Evolutionary conservation across 2,113 vertebrate genomes (phyloP).

Genomic region (Tyrannus savana): DNA sequence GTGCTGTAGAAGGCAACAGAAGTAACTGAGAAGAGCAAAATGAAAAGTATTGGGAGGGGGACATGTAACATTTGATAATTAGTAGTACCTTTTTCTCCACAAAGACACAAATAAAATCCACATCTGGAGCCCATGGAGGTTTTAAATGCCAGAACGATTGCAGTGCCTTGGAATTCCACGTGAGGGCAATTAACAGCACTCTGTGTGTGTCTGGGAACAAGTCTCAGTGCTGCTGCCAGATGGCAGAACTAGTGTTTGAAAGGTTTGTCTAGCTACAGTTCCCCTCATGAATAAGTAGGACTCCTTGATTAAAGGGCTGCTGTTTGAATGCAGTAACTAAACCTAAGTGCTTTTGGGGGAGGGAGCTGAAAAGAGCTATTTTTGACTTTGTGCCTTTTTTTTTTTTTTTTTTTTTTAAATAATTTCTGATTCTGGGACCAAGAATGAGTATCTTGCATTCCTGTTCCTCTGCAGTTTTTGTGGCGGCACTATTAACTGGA

Average conservation of each 20-base stretch:
- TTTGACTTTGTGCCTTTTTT: not conserved
- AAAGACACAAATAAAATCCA: not conserved
- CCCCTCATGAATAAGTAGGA: conserved; percentile 44
- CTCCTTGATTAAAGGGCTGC: conserved; percentile 56
- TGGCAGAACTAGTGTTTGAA: conserved; percentile 28
- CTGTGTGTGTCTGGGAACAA: conserved; percentile 3
- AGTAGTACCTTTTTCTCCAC: not conserved
- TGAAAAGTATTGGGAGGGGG: not conserved
- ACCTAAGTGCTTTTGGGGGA: not conserved
- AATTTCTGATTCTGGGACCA: not conserved
- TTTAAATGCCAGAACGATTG: conserved; percentile 28
- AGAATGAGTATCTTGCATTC: not conserved
- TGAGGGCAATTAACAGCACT: conserved; percentile 28
- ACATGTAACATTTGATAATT: not conserved
- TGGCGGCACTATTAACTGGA: not conserved
- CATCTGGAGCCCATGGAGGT: not conserved
- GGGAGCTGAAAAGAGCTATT: conserved; percentile 17
- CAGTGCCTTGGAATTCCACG: conserved; percentile 41
- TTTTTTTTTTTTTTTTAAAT: not conserved
- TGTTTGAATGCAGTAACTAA: conserved; percentile 30
- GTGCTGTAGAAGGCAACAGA: not conserved
- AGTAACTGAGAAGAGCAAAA: not conserved
- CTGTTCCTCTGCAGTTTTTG: not conserved
- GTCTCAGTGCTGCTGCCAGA: conserved; percentile 25
- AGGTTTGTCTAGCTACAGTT: conserved; percentile 36